Conservation (phyloP, 2,113 vertebrate genomes). For the Naja naja region DNA sequence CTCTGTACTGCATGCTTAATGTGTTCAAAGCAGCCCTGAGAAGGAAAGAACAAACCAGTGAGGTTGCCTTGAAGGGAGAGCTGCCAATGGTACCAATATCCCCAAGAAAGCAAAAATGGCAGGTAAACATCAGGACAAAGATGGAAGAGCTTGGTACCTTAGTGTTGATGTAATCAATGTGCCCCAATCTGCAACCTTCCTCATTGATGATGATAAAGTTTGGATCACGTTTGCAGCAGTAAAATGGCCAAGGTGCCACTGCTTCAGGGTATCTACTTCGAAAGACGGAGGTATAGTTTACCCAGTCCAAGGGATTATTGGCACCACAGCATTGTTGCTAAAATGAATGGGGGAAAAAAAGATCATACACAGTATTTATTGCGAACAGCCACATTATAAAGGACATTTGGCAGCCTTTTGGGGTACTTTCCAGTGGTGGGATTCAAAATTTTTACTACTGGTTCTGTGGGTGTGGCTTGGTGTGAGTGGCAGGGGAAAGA, state of each 20-base stretch:
- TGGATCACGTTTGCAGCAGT: conserved; percentile 65
- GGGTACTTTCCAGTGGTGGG: too few species aligned
- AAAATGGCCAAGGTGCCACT: conserved; percentile 67
- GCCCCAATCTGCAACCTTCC: conserved; percentile 63
- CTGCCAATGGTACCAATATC: background rate
- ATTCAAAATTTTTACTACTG: too few species aligned
- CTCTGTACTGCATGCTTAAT: conserved; percentile 69
- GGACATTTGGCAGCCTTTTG: too few species aligned
- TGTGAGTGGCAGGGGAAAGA: too few species aligned
- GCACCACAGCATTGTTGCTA: conserved; percentile 75
- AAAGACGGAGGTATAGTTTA: conserved; percentile 69
- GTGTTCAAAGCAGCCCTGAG: conserved; percentile 74
- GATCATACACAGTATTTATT: background rate
- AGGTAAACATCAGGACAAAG: background rate
- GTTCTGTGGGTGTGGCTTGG: too few species aligned
- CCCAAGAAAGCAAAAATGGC: too few species aligned
- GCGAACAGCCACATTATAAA: background rate
- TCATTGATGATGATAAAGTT: conserved; percentile 61
- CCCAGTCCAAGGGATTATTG: conserved; percentile 73
- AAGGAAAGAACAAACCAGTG: background rate
- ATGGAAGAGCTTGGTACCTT: conserved; percentile 47
- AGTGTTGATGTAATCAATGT: conserved; percentile 52
- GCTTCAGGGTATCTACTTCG: conserved; percentile 26
- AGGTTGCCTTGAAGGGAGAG: background rate
- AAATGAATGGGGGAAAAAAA: background rate